Evolutionary conservation across 2,113 vertebrate species (phyloP).

Genomic region (Dromaius novaehollandiae): DNA sequence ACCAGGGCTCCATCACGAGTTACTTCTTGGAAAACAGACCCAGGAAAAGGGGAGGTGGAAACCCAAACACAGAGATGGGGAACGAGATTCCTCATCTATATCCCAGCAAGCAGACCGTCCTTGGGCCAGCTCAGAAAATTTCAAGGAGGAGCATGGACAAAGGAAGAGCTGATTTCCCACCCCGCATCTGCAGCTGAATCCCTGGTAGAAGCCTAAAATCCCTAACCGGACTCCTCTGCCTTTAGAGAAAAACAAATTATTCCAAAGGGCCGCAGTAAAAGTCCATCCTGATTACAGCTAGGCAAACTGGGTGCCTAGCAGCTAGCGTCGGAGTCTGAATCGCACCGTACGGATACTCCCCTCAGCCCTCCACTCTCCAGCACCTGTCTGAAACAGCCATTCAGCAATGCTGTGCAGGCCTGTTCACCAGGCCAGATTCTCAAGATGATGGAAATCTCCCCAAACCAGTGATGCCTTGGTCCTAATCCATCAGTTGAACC

Average conservation of each 20-base stretch:
- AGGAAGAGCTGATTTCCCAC: not conserved
- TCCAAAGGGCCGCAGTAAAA: not conserved
- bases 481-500: not conserved
- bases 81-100: not conserved
- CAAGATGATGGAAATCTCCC: not conserved
- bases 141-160: rapidly evolving
- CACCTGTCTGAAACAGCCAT: not conserved
- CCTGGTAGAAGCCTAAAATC: not conserved
- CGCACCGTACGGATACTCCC: not conserved
- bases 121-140: not conserved
- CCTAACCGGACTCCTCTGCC: rapidly evolving
- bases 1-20: rapidly evolving
- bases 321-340: not conserved
- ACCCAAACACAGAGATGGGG: not conserved
- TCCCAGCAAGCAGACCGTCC: not conserved
- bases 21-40: not conserved
- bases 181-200: not conserved
- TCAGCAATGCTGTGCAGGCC: not conserved
- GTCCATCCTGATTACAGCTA: not conserved
- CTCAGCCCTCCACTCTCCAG: not conserved
- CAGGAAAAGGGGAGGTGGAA: not conserved
- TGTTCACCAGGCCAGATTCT: not conserved
- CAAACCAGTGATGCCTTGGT: not conserved
- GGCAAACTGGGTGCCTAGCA: not conserved
- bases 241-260: not conserved